Base-by-base conservation (phyloP, 23 tunicate genomes). In the Phallusia fumigata region DNA sequence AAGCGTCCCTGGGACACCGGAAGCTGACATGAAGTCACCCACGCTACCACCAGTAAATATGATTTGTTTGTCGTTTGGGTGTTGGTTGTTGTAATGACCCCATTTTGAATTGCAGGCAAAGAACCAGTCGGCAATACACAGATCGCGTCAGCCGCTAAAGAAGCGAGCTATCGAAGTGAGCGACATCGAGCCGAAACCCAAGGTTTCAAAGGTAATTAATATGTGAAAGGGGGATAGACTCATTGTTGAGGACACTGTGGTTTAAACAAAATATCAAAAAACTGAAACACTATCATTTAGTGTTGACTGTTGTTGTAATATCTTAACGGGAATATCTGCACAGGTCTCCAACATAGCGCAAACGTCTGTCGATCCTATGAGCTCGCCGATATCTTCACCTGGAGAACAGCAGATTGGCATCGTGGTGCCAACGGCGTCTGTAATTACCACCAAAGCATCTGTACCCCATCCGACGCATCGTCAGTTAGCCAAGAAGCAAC, bases 111-210 rank as follows among this genome's bases (percentile, higher is more conserved):
- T 58, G 3, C 69, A 58, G 69, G 69, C 69, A 22, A 58, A 24
- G 16, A 58, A 24, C 13, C 69, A 58, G 28, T 21, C 26, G 28
- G 28, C 69, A 1, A 16, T 58, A 6, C 91, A 85, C 6, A 58
- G 87, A 72, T 92, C 97, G 18, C 72, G 86, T 28, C 97, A 92
- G 64, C 97, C 97, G 16, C 80, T 92, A 65, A 92, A 92, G 82
- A 92, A 92, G 76, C 74, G 97, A 28, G 88, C 88, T 6, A 79
- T 92, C 35, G 97, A 92, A 53, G 53, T 65, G 51, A 79, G 36
- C 21, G 74, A 76, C n/a, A 22, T 21, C 0, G 82, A 77, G 44
- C 88, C 88, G 19, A 35, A 64, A 32, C 44, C 49, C 12, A 84
- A 84, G 78, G 53, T 84, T 33, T 35, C 64, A 31, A 84, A 77